Evolutionary conservation across 2,113 vertebrate genomes (phyloP).

Genomic region (Alligator mississippiensis): DNA sequence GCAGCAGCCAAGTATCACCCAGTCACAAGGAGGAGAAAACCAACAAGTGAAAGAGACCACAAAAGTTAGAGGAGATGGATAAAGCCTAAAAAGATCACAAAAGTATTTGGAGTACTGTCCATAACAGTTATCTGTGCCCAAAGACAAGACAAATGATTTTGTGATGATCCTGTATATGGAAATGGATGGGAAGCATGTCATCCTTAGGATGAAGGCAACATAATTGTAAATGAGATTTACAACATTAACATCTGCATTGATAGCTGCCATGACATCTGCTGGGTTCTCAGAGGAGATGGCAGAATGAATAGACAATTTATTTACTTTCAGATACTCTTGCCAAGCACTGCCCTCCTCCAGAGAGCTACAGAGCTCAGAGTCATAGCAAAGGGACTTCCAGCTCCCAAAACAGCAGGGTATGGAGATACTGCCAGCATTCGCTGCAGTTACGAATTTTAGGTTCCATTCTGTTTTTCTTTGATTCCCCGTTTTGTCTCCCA

Average conservation of each 20-base stretch:
- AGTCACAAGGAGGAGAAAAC: background rate
- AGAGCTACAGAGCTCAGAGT: background rate
- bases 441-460: rapidly evolving
- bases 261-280: background rate
- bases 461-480: rapidly evolving
- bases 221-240: background rate
- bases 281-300: background rate
- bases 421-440: rapidly evolving
- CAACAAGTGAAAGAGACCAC: background rate
- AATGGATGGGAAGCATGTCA: background rate
- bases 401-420: rapidly evolving
- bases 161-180: background rate
- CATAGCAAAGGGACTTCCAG: background rate
- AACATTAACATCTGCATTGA: background rate
- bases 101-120: background rate
- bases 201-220: background rate
- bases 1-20: background rate
- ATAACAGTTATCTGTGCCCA: background rate
- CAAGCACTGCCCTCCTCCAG: background rate
- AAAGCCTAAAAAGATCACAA: background rate
- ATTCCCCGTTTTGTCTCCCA: rapidly evolving
- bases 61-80: background rate
- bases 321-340: background rate
- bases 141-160: background rate
- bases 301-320: background rate